Evolutionary conservation across 2,888 invertebrate species (phyloP), one percentile per base, ranked within the genome.

Genomic region (Onchidella celtica): DNA sequence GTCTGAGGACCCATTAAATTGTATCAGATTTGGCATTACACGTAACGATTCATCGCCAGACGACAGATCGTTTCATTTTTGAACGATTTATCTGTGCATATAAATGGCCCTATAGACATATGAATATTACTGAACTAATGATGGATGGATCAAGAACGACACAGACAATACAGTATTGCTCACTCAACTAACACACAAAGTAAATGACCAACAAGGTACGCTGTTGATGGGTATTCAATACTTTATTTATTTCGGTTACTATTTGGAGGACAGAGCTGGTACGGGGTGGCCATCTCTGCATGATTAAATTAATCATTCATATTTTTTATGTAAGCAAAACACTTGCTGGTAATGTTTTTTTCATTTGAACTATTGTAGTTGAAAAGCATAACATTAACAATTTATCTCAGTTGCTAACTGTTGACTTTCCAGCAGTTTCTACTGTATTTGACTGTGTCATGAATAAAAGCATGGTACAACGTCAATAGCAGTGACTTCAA

Each of bases 141-240:
- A 9, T 47, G 17, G 17, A 9, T 47, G 47, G 47, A 17, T 47
- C 47, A 47, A 11, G 34, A n/a, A 14, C 29, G 24, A 32, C 32
- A 68, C 29, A 68, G 9, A 68, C 68, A 29, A 68, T 6, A 68
- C 68, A 68, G 11, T 11, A 17, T n/a, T n/a, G n/a, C n/a, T n/a
- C n/a, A n/a, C n/a, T n/a, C n/a, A n/a, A n/a, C n/a, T n/a, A n/a
- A n/a, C n/a, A n/a, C n/a, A n/a, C n/a, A n/a, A n/a, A n/a, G n/a
- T n/a, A n/a, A n/a, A n/a, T n/a, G n/a, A n/a, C n/a, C n/a, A n/a
- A n/a, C n/a, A n/a, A n/a, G n/a, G n/a, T n/a, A n/a, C n/a, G n/a
- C n/a, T n/a, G n/a, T n/a, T 0, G 73, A 79, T 81, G 74, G 81
- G 81, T 75, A 81, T 75, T 68, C 75, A 81, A 81, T 75, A 68